phyloP scores from a whole-genome alignment of 2,888 invertebrate species.

The Panopea generosa region DNA sequence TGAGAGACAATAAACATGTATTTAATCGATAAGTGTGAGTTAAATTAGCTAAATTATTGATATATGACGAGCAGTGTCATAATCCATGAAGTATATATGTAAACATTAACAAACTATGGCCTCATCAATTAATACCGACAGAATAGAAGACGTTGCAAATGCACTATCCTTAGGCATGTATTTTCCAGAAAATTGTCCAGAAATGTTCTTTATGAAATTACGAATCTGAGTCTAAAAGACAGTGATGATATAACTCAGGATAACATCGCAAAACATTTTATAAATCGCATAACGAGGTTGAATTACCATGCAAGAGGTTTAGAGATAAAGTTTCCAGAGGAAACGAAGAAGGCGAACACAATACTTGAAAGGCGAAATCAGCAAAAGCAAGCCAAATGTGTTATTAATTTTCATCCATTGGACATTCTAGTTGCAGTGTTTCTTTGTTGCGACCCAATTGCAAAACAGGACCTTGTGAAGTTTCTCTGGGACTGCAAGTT shows the following conservation, averaged over 20 bases:
- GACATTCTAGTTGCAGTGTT: slow-evolving; percentile 18
- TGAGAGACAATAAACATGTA: too few species aligned
- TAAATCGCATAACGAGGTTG: slow-evolving; percentile 3
- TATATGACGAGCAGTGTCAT: too few species aligned
- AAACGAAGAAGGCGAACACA: not conserved
- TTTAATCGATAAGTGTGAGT: too few species aligned
- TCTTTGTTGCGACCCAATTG: slow-evolving; percentile 28
- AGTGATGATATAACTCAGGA: not conserved
- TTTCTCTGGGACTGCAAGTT: slow-evolving; percentile 28
- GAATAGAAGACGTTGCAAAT: too few species aligned
- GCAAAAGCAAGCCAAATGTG: not conserved
- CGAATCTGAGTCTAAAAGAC: not conserved
- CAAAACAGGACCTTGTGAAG: slow-evolving; percentile 24
- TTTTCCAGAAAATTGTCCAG: slow-evolving; percentile 17
- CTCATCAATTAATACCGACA: too few species aligned
- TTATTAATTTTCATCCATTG: slow-evolving; percentile 16
- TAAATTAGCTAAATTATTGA: too few species aligned
- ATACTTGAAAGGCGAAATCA: not conserved
- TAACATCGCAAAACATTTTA: slow-evolving; percentile 13
- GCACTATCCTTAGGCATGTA: too few species aligned
- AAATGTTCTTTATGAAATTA: slow-evolving; percentile 16
- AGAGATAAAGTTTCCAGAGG: not conserved
- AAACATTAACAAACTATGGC: too few species aligned
- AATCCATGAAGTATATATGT: too few species aligned
- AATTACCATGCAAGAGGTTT: slow-evolving; percentile 21